phyloP scores from a whole-genome alignment of 2,113 vertebrate genomes.

The Acanthisitta chloris region DNA sequence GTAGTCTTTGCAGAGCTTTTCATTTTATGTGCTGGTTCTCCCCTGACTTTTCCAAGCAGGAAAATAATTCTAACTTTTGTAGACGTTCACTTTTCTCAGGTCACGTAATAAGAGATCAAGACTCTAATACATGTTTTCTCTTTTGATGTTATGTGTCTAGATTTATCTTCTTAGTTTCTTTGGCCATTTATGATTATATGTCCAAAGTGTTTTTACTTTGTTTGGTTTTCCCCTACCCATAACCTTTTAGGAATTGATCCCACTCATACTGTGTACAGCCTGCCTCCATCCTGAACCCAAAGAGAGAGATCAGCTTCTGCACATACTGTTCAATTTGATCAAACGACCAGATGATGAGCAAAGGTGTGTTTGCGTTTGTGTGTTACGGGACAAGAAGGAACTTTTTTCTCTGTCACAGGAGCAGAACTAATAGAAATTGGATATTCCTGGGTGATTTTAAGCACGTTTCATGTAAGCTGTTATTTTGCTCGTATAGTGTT shows the following conservation, averaged over 20 bases:
- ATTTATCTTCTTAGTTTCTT: slow-evolving; percentile 4
- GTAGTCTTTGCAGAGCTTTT: background rate
- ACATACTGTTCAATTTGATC: slow-evolving; percentile 98
- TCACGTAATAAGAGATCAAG: background rate
- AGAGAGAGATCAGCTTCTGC: slow-evolving; percentile 96
- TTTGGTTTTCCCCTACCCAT: slow-evolving; percentile 49
- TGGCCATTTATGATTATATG: background rate
- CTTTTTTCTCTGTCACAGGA: background rate
- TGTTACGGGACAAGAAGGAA: background rate
- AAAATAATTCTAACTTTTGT: background rate
- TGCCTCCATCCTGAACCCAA: slow-evolving; percentile 97
- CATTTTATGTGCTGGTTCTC: background rate
- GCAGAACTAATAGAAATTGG: background rate
- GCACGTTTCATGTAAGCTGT: background rate
- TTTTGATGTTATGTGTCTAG: background rate
- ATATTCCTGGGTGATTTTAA: background rate
- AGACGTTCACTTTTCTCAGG: background rate
- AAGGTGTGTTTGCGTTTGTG: slow-evolving; percentile 76
- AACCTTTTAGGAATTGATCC: slow-evolving; percentile 88
- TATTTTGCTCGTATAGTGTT: background rate
- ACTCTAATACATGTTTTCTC: background rate
- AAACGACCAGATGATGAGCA: slow-evolving; percentile 98
- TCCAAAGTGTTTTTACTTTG: slow-evolving; percentile 43
- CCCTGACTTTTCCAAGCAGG: background rate
- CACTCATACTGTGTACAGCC: slow-evolving; percentile 94